phyloP scores from a whole-genome alignment of 37 sponge, comb jelly and placozoan genomes.

The Crambe crambe region DNA sequence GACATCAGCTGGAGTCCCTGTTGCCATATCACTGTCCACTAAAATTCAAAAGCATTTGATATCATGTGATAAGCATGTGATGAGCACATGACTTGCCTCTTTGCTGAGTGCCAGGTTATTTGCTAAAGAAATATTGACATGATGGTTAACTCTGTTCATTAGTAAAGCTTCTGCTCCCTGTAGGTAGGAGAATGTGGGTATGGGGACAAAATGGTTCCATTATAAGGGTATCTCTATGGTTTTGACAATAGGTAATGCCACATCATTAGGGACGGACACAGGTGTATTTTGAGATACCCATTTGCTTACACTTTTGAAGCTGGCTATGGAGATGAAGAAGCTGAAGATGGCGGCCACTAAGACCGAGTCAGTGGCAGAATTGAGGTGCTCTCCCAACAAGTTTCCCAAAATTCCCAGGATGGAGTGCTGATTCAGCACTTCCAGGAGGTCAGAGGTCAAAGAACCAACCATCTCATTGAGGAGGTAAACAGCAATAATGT shows the following conservation, averaged over 20 bases:
- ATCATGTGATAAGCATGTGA: neutral
- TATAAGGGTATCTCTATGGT: no score
- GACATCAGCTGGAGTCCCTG: constrained; percentile 37
- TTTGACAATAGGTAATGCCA: no score
- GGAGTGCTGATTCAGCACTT: constrained; percentile 37
- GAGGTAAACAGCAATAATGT: constrained; percentile 36
- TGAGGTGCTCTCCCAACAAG: constrained; percentile 31
- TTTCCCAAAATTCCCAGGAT: constrained; percentile 16
- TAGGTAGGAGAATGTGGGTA: no score
- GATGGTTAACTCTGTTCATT: constrained; percentile 35
- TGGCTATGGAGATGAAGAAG: constrained; percentile 22
- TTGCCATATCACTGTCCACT: constrained; percentile 55
- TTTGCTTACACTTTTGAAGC: constrained; percentile 4
- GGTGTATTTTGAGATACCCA: no score
- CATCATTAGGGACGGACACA: no score
- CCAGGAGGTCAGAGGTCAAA: neutral
- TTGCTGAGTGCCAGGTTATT: constrained; percentile 5
- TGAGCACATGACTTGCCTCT: constrained; percentile 5
- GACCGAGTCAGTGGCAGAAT: constrained; percentile 19
- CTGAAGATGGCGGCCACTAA: constrained; percentile 23
- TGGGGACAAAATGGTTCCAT: no score
- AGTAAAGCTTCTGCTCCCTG: constrained; percentile 45
- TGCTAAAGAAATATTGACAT: constrained; percentile 43
- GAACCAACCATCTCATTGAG: constrained; percentile 43
- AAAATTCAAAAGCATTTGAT: neutral